These are phyloP conservation scores for Brachionus koreanus DNA, from an alignment of 1,140 invertebrate genomes.

Conservation along the genomic window DNA sequence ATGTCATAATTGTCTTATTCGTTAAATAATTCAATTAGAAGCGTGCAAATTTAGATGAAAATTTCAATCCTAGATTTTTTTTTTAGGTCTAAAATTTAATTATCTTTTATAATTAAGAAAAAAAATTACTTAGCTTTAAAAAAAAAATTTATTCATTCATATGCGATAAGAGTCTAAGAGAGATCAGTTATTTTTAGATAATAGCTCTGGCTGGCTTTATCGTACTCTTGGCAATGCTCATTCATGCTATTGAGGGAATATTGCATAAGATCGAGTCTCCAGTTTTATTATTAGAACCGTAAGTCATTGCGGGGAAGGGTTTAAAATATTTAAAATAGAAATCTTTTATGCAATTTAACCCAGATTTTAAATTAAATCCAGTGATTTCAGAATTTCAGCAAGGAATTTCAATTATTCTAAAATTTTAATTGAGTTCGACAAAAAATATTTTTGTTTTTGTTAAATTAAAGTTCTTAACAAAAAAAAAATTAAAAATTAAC, in stretches of 20 bases:
- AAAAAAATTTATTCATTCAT: not conserved
- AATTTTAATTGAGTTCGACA: constrained; percentile 24
- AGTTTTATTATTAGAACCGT: constrained; percentile 18
- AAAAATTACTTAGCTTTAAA: constrained; percentile 1
- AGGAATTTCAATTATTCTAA: constrained; percentile 19
- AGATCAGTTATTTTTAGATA: constrained; percentile 7
- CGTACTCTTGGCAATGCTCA: not conserved
- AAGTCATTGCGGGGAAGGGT: not conserved
- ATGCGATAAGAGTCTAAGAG: not conserved
- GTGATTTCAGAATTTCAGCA: not conserved
- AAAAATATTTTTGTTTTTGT: constrained; percentile 31
- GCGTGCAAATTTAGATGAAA: constrained; percentile 12
- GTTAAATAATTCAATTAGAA: constrained; percentile 25
- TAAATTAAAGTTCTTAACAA: not conserved
- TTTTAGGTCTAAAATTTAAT: constrained; percentile 35
- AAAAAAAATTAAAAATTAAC: constrained; percentile 5
- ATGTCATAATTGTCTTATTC: not conserved
- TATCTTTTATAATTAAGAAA: constrained; percentile 28
- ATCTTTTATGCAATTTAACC: constrained; percentile 32
- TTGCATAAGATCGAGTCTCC: not conserved
- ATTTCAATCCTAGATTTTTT: constrained; percentile 28
- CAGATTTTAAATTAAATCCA: constrained; percentile 11
- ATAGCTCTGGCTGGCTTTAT: not conserved
- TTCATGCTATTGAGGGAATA: not conserved
- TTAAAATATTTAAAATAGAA: constrained; percentile 1